These are phyloP conservation scores for Bufo bufo DNA, from an alignment of 2,113 vertebrate species.

Conservation along the genomic window DNA sequence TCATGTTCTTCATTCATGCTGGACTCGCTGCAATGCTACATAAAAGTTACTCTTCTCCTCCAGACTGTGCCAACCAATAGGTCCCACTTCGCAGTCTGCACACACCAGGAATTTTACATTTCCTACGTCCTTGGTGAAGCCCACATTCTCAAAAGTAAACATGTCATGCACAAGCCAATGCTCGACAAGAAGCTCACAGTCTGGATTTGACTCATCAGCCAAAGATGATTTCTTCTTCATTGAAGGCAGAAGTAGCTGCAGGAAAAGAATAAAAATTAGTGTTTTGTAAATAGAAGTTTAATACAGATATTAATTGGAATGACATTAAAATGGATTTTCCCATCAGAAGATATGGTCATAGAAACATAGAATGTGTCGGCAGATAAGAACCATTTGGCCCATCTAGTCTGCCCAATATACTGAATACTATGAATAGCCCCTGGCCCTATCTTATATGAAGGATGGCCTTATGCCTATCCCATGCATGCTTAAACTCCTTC, in stretches of 20 bases:
- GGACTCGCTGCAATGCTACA: conserved; percentile 89
- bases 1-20: conserved; percentile 75
- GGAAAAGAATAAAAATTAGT: conserved; percentile 21
- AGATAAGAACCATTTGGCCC: too few species aligned
- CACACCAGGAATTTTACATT: conserved; percentile 94
- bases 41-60: conserved; percentile 94
- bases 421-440: too few species aligned
- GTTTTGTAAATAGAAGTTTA: background rate
- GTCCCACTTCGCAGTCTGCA: conserved; percentile 96
- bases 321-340: too few species aligned
- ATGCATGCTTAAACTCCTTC: too few species aligned
- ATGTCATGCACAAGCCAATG: conserved; percentile 95
- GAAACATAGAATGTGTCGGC: too few species aligned
- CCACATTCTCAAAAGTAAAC: conserved; percentile 94
- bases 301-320: background rate
- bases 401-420: too few species aligned
- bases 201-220: conserved; percentile 69
- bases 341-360: too few species aligned
- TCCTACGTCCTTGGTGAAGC: conserved; percentile 94
- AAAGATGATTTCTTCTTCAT: conserved; percentile 87
- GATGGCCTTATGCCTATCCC: too few species aligned
- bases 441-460: too few species aligned
- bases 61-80: conserved; percentile 94
- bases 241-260: conserved; percentile 87
- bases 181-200: conserved; percentile 82